These are phyloP conservation scores for Egretta garzetta DNA, from an alignment of 2,113 vertebrate genomes.

Conservation along the genomic window DNA sequence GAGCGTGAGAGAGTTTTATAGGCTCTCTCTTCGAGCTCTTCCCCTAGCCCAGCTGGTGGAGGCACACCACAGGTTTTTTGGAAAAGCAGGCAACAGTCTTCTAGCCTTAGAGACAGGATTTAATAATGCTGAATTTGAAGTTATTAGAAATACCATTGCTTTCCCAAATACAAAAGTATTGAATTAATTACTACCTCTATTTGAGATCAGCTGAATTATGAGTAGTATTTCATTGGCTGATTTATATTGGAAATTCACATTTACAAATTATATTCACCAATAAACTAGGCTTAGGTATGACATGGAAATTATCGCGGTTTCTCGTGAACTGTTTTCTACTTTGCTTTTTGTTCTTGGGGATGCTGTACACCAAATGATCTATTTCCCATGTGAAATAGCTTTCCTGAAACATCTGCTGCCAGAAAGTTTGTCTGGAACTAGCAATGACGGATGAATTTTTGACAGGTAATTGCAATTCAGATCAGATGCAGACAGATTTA, in stretches of 20 bases:
- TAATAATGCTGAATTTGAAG: neutral
- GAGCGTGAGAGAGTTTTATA: neutral
- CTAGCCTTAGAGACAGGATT: neutral
- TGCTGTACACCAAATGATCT: constrained; percentile 53
- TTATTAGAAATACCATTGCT: neutral
- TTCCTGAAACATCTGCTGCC: constrained; percentile 77
- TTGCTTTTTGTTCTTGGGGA: constrained; percentile 61
- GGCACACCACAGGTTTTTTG: neutral
- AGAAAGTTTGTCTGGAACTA: constrained; percentile 76
- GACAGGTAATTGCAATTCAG: constrained; percentile 84
- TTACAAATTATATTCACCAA: constrained; percentile 32
- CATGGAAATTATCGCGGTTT: constrained; percentile 23
- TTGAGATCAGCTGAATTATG: neutral
- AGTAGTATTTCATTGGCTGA: neutral
- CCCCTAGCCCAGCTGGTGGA: neutral
- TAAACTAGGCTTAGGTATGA: constrained; percentile 7
- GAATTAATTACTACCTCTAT: neutral
- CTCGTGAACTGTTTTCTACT: constrained; percentile 52
- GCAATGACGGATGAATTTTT: constrained; percentile 81
- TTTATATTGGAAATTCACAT: neutral
- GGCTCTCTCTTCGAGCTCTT: neutral
- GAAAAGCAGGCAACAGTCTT: neutral
- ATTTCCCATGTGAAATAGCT: constrained; percentile 68
- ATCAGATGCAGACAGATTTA: constrained; percentile 83
- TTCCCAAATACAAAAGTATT: neutral